phyloP scores from a whole-genome alignment of 1,140 invertebrate genomes.

The Acromyrmex echinatior region DNA sequence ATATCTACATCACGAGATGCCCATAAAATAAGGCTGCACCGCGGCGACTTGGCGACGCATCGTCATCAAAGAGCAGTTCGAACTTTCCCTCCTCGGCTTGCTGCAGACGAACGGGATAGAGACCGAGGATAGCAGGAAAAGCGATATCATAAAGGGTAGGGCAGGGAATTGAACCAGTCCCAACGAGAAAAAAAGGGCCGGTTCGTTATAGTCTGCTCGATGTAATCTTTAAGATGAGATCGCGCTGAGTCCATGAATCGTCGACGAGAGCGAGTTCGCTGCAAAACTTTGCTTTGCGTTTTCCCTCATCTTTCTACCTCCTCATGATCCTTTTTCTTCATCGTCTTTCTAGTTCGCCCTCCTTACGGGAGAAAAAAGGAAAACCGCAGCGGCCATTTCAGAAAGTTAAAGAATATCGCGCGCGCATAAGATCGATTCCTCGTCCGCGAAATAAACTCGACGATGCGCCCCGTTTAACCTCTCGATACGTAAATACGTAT shows the following conservation, averaged over 20 bases:
- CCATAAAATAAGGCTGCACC: conserved; percentile 79
- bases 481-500: neutral
- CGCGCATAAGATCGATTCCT: conserved; percentile 37
- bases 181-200: conserved; percentile 72
- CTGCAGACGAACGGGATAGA: conserved; percentile 3
- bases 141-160: conserved; percentile 77
- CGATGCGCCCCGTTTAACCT: conserved; percentile 44
- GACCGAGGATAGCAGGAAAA: conserved; percentile 46
- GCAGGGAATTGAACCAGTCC: conserved; percentile 72
- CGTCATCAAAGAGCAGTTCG: conserved; percentile 80
- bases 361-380: neutral
- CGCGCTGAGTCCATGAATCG: conserved; percentile 80
- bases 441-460: conserved; percentile 37
- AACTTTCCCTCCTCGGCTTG: conserved; percentile 61
- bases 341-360: neutral
- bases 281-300: conserved; percentile 60
- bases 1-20: conserved; percentile 73
- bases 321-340: neutral
- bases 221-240: conserved; percentile 82
- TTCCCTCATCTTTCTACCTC: too few relatives aligned
- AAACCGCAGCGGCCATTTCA: conserved; percentile 30
- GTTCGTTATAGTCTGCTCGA: conserved; percentile 74
- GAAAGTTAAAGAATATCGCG: conserved; percentile 49
- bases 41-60: conserved; percentile 75
- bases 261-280: conserved; percentile 52